Base-by-base conservation (phyloP, 2,888 invertebrate species). In the Schrankia costaestrigalis region DNA sequence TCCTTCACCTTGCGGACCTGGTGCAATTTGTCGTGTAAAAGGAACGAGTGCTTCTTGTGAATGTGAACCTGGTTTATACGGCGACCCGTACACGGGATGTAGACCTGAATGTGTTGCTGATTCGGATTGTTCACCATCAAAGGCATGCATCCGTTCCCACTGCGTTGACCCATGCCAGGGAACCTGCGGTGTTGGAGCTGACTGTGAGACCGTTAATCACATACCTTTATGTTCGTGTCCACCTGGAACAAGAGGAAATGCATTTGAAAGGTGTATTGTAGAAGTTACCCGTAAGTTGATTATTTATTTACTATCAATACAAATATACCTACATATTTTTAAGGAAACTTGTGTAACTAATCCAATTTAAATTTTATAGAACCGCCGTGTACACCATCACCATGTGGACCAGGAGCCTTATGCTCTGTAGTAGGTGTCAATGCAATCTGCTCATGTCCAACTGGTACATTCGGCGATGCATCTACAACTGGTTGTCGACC, bases 71-170 rank as follows among this genome's bases (percentile, higher is more conserved):
- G 93, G 93, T 37, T 91, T 93, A 54, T 90, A 90, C 46, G 94
- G 95, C 11, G 93, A 94, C 73, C 94, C 94, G 0, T 93, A 94
- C 67, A 91, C 92, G 44, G 91, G 91, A 24, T 94, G 94, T 63
- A 89, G 93, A 48, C 96, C 96, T 0, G 97, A 96, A 75, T 97
- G 97, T 73, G 88, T 96, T 2, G 92, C 94, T 32, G 96, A 96
- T 66, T 93, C 94, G n/a, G 96, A 97, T 58, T 97, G 97, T 76
- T 90, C 95, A 0, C 90, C 94, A 35, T 92, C 95, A 48, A 92
- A 93, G 54, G 93, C 95, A 1, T 97, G 96, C 65, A 93, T 94
- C 59, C 91, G 91, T 21, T 95, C 95, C 51, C 94, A 93, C 68
- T 97, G 97, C 64, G 89, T 92, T 41, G 95, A 97, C 78, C 96